A percentile compares a stretch with the other conserved stretches of the same genome.
These are phyloP conservation scores for Antennarius maculatus DNA, from an alignment of 2,797 vertebrate species.

Conservation along the genomic window DNA sequence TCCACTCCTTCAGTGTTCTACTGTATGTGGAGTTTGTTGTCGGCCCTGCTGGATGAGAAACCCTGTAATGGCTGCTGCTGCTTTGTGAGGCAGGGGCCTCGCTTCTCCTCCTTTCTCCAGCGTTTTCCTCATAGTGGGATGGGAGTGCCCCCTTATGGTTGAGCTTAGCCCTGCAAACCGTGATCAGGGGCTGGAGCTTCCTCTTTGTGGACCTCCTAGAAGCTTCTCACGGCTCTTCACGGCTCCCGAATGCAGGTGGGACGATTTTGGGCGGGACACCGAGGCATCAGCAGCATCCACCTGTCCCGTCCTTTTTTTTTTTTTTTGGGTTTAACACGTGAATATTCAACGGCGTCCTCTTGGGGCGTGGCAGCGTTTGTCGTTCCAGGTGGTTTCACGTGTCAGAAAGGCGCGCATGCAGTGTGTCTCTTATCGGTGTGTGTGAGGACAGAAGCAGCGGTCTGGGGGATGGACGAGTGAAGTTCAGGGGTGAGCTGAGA, in stretches of 20 bases:
- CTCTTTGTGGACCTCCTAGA: conserved; percentile 31
- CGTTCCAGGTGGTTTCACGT: conserved; percentile 18
- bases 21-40: conserved; percentile 19
- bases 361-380: not conserved
- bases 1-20: not conserved
- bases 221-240: not conserved
- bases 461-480: conserved; percentile 22
- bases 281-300: not conserved
- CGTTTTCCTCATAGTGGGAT: conserved; percentile 76
- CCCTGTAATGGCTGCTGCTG: conserved; percentile 76
- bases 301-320: conserved; percentile 11
- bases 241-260: conserved; percentile 12
- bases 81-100: conserved; percentile 69
- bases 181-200: conserved; percentile 31
- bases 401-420: not conserved
- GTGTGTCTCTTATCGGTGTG: conserved; percentile 11
- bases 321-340: not conserved
- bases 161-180: conserved; percentile 74
- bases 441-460: not conserved
- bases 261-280: conserved; percentile 1
- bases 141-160: conserved; percentile 85
- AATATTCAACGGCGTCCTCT: not conserved
- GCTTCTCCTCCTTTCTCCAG: conserved; percentile 67
- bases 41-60: conserved; percentile 47
- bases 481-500: conserved; percentile 25